Percentiles rank a stretch among this genome's conserved stretches.
phyloP scores from a whole-genome alignment of 64 coral and sea anemone genomes.

The Porites australiensis region DNA sequence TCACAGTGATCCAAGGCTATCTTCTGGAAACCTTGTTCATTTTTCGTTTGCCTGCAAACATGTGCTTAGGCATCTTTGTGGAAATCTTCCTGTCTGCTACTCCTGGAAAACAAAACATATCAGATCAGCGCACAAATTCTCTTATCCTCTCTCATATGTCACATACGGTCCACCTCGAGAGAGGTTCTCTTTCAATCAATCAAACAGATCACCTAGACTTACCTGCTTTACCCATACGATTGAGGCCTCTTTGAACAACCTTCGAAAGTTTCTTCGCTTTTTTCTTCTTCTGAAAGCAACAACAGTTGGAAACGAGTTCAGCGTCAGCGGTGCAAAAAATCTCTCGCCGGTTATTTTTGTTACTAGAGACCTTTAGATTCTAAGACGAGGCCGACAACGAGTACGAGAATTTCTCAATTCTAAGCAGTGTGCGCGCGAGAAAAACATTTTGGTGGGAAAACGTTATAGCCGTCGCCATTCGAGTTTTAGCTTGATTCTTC shows the following conservation, averaged over 20 bases:
- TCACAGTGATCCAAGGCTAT: slow-evolving; percentile 30
- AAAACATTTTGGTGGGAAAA: no score
- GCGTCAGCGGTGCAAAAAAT: no score
- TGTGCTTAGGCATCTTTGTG: slow-evolving; percentile 90
- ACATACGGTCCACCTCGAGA: not conserved
- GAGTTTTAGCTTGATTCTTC: no score
- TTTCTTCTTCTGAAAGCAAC: slow-evolving; percentile 79
- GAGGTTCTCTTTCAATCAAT: not conserved
- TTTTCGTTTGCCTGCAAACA: slow-evolving; percentile 91
- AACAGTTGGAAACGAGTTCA: not conserved
- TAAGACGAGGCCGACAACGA: no score
- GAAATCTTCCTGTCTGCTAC: slow-evolving; percentile 81
- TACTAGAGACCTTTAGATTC: no score
- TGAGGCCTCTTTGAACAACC: slow-evolving; percentile 83
- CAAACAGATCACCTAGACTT: not conserved
- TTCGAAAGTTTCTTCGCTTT: slow-evolving; percentile 79
- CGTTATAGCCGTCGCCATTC: no score
- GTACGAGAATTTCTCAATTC: no score
- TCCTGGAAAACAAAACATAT: slow-evolving; percentile 39
- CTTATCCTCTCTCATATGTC: not conserved
- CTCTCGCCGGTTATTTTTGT: no score
- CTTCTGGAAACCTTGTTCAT: slow-evolving; percentile 71
- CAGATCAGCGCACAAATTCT: not conserved
- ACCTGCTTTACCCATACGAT: slow-evolving; percentile 93
- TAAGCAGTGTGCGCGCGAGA: no score